Percentiles rank a stretch among this genome's conserved stretches.
Conservation (phyloP, 2,113 vertebrate genomes). For the Laticauda colubrina region DNA sequence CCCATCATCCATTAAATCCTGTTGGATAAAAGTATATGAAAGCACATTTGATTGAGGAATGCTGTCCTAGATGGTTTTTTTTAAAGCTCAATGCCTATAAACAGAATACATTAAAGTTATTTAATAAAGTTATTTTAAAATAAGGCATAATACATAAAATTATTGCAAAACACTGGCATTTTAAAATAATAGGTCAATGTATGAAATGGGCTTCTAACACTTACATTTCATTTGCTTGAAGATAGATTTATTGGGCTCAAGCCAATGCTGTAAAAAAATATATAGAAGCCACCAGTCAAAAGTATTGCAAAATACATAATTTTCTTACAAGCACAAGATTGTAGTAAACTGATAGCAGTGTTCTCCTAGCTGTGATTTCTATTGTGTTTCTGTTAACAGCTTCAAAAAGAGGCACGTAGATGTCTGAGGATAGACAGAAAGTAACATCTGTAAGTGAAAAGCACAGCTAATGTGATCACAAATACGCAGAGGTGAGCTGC, state of each 20-base stretch:
- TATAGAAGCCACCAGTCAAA: constrained; percentile 56
- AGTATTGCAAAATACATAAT: background rate
- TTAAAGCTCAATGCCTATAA: background rate
- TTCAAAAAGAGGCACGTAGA: background rate
- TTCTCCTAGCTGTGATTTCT: constrained; percentile 21
- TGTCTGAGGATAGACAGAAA: background rate
- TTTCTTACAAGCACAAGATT: constrained; percentile 12
- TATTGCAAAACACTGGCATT: background rate
- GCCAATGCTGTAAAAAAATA: constrained; percentile 88
- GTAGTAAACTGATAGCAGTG: constrained; percentile 7
- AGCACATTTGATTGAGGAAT: background rate
- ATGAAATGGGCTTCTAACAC: constrained; percentile 61
- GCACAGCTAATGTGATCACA: rapidly evolving
- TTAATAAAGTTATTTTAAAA: background rate
- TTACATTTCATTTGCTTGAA: constrained; percentile 99
- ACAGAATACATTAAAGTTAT: background rate
- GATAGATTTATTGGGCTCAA: constrained; percentile 93
- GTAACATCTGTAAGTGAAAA: background rate
- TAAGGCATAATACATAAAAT: background rate
- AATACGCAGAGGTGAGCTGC: background rate
- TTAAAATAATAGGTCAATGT: constrained; percentile 31
- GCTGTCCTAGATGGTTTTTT: background rate
- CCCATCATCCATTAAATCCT: background rate
- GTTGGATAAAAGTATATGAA: background rate
- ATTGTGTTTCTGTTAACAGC: constrained; percentile 1